phyloP scores from a whole-genome alignment of 2,113 vertebrate genomes.

The Canis aureus region DNA sequence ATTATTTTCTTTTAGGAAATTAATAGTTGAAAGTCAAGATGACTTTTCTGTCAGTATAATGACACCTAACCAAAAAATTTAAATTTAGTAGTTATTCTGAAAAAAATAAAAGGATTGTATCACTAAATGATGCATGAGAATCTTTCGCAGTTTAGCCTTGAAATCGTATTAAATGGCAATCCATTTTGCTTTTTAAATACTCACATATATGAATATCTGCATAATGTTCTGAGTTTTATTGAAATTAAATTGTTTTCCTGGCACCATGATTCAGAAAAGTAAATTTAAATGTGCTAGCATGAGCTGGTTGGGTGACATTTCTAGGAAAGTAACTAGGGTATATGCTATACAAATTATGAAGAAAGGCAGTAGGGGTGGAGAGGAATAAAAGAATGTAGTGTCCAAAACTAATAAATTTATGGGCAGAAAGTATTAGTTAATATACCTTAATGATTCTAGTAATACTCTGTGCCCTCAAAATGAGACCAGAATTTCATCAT shows the following conservation, averaged over 20 bases:
- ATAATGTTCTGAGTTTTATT: slow-evolving; percentile 32
- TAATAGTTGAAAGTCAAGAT: slow-evolving; percentile 4
- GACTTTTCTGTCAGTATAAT: neutral
- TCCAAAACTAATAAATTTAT: slow-evolving; percentile 33
- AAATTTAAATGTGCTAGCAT: slow-evolving; percentile 30
- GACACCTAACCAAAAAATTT: slow-evolving; percentile 30
- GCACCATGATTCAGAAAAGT: slow-evolving; percentile 31
- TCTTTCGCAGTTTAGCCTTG: neutral
- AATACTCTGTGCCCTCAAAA: neutral
- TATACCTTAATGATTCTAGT: slow-evolving; percentile 37
- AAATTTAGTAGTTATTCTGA: slow-evolving; percentile 23
- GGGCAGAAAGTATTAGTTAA: slow-evolving; percentile 10
- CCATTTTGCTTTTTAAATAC: neutral
- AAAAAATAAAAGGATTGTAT: slow-evolving; percentile 6
- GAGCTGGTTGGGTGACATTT: neutral
- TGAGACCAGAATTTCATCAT: slow-evolving; percentile 42
- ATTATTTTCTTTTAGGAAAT: slow-evolving; percentile 49
- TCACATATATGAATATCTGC: slow-evolving; percentile 27
- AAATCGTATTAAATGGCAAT: slow-evolving; percentile 49
- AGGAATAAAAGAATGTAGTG: neutral
- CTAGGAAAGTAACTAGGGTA: neutral
- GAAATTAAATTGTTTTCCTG: slow-evolving; percentile 60
- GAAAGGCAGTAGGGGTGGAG: neutral
- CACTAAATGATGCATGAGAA: neutral
- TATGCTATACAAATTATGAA: slow-evolving; percentile 16